Conservation (phyloP, 2,113 vertebrate species). For the Aspidoscelis tigris region DNA sequence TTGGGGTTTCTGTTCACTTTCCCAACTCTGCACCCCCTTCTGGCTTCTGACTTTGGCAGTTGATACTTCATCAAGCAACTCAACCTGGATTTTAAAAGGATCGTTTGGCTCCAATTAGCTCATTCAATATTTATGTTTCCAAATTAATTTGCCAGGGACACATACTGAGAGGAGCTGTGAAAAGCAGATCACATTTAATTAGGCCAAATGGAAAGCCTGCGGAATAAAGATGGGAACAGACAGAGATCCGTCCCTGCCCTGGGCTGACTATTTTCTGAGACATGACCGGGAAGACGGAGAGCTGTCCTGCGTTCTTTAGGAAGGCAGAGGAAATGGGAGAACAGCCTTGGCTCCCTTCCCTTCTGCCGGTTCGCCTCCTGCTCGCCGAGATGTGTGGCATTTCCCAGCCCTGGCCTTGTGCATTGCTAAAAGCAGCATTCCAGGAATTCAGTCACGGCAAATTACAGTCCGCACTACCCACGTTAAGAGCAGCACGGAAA, state of each 20-base stretch:
- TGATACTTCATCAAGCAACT: not conserved
- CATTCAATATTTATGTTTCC: constrained; percentile 39
- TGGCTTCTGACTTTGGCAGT: constrained; percentile 2
- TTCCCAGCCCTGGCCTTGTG: too few species aligned
- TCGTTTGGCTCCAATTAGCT: constrained; percentile 45
- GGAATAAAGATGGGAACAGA: not conserved
- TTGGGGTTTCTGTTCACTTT: not conserved
- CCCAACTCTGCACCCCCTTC: not conserved
- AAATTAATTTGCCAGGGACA: constrained; percentile 21
- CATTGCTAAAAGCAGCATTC: too few species aligned
- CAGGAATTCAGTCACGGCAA: too few species aligned
- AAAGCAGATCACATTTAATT: not conserved
- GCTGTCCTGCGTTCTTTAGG: too few species aligned
- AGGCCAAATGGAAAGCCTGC: not conserved
- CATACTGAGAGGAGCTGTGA: not conserved
- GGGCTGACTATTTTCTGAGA: not conserved
- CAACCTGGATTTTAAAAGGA: constrained; percentile 42
- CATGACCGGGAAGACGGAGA: not conserved
- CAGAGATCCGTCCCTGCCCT: not conserved
- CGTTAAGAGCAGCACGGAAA: too few species aligned
- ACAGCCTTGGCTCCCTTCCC: too few species aligned
- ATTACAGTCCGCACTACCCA: too few species aligned
- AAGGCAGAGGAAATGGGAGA: not conserved
- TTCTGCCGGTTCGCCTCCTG: too few species aligned
- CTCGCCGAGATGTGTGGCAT: not conserved